A percentile compares a stretch with the other conserved stretches of the same genome.
Evolutionary conservation across 1,140 invertebrate genomes (phyloP).

Genomic region (Maniola jurtina): DNA sequence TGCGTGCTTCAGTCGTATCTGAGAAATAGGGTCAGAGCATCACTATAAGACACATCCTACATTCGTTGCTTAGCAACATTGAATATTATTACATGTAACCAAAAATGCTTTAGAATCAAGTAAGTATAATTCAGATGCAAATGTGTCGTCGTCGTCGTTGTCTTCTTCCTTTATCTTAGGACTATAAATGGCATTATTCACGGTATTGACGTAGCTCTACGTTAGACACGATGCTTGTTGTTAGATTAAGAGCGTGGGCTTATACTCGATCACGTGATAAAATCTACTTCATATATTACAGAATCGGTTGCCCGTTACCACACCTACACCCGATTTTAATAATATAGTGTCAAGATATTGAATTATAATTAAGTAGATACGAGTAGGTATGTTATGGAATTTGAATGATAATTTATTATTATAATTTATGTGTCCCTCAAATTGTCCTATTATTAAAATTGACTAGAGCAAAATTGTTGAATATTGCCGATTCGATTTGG

Average conservation of each 20-base stretch:
- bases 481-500: too few relatives aligned
- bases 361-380: background rate
- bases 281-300: conserved; percentile 32
- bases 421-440: background rate
- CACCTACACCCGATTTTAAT: conserved; percentile 25
- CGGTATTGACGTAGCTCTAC: conserved; percentile 48
- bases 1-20: conserved; percentile 60
- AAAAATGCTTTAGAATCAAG: background rate
- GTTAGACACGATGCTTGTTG: conserved; percentile 50
- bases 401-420: background rate
- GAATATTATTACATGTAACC: conserved; percentile 7
- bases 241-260: conserved; percentile 51
- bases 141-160: background rate
- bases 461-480: too few relatives aligned
- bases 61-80: background rate
- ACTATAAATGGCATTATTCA: conserved; percentile 47
- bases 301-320: conserved; percentile 38
- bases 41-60: conserved; percentile 16
- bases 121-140: conserved; percentile 10
- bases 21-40: conserved; percentile 63
- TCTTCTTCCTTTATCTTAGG: conserved; percentile 26
- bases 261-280: conserved; percentile 47
- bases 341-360: background rate
- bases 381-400: background rate
- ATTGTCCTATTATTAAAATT: too few relatives aligned